A percentile compares a stretch with the other conserved stretches of the same genome.
Conservation (phyloP, 2,797 vertebrate species). For the Melanotaenia maccullochi region DNA sequence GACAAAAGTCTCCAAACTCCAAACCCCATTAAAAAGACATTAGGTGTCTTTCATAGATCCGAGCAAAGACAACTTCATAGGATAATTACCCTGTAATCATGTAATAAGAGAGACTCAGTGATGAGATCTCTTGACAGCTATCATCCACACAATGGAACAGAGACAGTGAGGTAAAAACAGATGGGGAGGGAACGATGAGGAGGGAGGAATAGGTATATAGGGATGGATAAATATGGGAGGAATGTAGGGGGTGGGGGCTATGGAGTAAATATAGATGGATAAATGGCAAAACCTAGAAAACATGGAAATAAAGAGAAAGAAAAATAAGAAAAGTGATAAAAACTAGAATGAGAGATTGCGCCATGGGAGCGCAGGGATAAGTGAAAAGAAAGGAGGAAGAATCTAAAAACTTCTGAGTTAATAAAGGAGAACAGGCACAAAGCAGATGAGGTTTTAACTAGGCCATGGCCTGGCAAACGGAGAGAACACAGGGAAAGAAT, state of each 20-base stretch:
- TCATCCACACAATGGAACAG: constrained; percentile 61
- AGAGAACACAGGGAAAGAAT: constrained; percentile 11
- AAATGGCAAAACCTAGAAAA: constrained; percentile 27
- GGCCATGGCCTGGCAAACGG: constrained; percentile 68
- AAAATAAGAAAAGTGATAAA: neutral
- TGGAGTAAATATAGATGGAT: constrained; percentile 20
- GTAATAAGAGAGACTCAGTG: constrained; percentile 73
- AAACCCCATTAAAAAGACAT: constrained; percentile 78
- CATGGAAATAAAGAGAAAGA: neutral
- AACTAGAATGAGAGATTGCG: constrained; percentile 5
- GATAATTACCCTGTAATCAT: constrained; percentile 76
- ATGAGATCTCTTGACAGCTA: constrained; percentile 74
- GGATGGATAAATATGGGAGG: constrained; percentile 37
- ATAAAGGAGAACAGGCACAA: constrained; percentile 62
- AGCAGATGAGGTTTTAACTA: constrained; percentile 68
- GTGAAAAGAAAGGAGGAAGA: constrained; percentile 35
- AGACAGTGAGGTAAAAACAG: constrained; percentile 33
- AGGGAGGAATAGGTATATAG: constrained; percentile 31
- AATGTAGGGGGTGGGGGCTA: neutral
- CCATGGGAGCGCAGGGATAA: constrained; percentile 13
- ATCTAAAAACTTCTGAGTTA: constrained; percentile 50
- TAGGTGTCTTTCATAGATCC: constrained; percentile 71
- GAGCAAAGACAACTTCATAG: constrained; percentile 74
- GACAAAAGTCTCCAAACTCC: constrained; percentile 66
- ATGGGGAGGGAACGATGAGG: constrained; percentile 13